Evolutionary conservation across 1,140 invertebrate species (phyloP).

Genomic region (Drosophila santomea): DNA sequence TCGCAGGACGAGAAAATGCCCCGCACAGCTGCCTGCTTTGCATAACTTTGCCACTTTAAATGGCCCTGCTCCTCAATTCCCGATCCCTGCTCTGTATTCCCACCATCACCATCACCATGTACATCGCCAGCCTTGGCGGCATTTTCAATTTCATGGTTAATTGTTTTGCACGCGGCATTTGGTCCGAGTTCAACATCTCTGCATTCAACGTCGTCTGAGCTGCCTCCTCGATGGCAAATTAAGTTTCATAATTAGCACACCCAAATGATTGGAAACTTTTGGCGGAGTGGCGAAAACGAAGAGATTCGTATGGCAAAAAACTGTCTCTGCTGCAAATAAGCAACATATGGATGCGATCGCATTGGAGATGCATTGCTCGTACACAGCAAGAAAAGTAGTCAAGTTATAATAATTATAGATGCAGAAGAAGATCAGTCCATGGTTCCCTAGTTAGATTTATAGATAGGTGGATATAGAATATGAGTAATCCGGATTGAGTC

Average conservation of each 20-base stretch:
- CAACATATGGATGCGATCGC: conserved; percentile 72
- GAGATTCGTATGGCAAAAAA: conserved; percentile 40
- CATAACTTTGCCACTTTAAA: conserved; percentile 68
- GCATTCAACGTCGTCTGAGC: conserved; percentile 30
- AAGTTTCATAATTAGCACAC: conserved; percentile 81
- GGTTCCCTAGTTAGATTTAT: too few relatives aligned
- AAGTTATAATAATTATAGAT: too few relatives aligned
- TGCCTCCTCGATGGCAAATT: conserved; percentile 70
- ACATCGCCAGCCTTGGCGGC: conserved; percentile 45
- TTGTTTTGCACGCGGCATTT: conserved; percentile 83
- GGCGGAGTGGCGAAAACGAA: conserved; percentile 36
- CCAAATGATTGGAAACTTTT: conserved; percentile 71
- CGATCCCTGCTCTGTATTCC: conserved; percentile 7
- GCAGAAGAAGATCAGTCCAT: too few relatives aligned
- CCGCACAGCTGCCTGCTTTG: conserved; percentile 71
- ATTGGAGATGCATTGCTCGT: conserved; percentile 27
- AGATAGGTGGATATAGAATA: too few relatives aligned
- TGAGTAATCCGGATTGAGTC: too few relatives aligned
- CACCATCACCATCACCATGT: conserved; percentile 5
- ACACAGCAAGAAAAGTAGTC: conserved; percentile 7
- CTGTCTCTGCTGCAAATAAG: conserved; percentile 69
- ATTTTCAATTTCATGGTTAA: conserved; percentile 84
- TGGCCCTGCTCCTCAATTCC: conserved; percentile 21
- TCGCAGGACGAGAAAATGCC: conserved; percentile 68
- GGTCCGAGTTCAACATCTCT: conserved; percentile 55